Conservation (phyloP, 2,113 vertebrate genomes). For the Rhinichthys klamathensis region DNA sequence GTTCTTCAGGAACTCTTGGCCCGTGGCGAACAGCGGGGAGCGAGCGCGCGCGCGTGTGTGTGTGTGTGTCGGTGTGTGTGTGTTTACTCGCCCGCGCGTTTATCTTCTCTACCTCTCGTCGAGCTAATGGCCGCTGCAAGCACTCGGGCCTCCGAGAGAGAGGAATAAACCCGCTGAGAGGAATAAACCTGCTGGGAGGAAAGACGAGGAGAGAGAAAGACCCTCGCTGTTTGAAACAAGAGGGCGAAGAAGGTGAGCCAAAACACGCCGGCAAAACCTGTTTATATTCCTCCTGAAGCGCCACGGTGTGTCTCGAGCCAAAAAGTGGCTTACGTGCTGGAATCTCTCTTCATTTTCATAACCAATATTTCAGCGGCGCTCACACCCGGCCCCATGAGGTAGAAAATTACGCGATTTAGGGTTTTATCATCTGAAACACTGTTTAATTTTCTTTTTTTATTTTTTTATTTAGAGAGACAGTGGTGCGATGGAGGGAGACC, state of each 20-base stretch:
- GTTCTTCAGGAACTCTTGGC: conserved; percentile 20
- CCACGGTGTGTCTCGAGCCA: neutral
- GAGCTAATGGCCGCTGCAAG: conserved; percentile 50
- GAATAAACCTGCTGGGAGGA: conserved; percentile 21
- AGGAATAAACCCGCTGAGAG: conserved; percentile 15
- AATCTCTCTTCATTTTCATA: neutral
- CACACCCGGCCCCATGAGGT: neutral
- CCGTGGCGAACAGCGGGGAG: conserved; percentile 54
- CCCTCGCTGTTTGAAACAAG: conserved; percentile 23
- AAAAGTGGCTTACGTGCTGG: neutral
- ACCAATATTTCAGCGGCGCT: neutral
- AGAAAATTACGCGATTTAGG: neutral
- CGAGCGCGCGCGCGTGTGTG: conserved; percentile 52
- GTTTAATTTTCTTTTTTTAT: neutral
- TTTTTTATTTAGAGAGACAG: neutral
- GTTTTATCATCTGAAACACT: neutral
- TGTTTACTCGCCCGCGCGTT: conserved; percentile 62
- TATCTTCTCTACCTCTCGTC: conserved; percentile 55
- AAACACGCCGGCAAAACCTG: neutral
- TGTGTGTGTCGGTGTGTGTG: conserved; percentile 54
- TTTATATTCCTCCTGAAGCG: conserved; percentile 15
- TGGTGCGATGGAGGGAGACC: neutral
- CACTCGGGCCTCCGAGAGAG: conserved; percentile 43
- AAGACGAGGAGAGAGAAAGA: conserved; percentile 11
- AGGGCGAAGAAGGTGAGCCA: conserved; percentile 5